Percentiles rank a stretch among this genome's conserved stretches.
Evolutionary conservation across 1,140 invertebrate genomes (phyloP).

Genomic region (Ceratitis capitata): DNA sequence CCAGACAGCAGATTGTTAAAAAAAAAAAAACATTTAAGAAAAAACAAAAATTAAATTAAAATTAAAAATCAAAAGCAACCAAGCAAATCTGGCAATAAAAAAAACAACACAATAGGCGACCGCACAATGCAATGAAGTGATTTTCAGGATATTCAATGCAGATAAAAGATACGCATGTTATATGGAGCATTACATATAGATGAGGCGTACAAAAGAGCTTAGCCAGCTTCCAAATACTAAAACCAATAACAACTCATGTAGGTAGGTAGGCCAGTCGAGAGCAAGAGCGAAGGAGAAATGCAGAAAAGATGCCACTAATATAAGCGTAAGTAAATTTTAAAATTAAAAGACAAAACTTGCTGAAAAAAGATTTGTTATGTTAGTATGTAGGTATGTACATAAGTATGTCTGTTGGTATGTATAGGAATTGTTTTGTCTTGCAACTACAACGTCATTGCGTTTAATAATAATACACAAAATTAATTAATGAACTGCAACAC

Average conservation of each 20-base stretch:
- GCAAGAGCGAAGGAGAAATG: background rate
- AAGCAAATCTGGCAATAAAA: no score
- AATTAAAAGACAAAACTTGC: no score
- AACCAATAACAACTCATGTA: no score
- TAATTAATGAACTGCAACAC: slow-evolving; percentile 37
- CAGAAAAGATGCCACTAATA: no score
- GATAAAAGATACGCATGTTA: slow-evolving; percentile 44
- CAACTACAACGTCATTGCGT: background rate
- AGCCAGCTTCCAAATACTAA: background rate
- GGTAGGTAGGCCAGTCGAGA: no score
- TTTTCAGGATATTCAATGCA: slow-evolving; percentile 28
- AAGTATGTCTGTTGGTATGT: background rate
- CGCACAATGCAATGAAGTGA: slow-evolving; percentile 11
- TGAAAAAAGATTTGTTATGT: no score
- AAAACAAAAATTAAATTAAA: background rate
- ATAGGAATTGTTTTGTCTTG: background rate
- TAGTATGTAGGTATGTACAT: background rate
- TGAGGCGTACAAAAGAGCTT: slow-evolving; percentile 53
- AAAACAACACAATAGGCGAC: background rate
- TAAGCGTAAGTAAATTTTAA: no score
- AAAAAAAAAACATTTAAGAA: background rate
- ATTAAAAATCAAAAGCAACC: no score
- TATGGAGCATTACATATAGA: slow-evolving; percentile 64
- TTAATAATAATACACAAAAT: slow-evolving; percentile 37
- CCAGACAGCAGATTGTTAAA: background rate